Percentiles rank a stretch among this genome's conserved stretches.
Conservation (phyloP, 2,113 vertebrate species). For the Pelodiscus sinensis region DNA sequence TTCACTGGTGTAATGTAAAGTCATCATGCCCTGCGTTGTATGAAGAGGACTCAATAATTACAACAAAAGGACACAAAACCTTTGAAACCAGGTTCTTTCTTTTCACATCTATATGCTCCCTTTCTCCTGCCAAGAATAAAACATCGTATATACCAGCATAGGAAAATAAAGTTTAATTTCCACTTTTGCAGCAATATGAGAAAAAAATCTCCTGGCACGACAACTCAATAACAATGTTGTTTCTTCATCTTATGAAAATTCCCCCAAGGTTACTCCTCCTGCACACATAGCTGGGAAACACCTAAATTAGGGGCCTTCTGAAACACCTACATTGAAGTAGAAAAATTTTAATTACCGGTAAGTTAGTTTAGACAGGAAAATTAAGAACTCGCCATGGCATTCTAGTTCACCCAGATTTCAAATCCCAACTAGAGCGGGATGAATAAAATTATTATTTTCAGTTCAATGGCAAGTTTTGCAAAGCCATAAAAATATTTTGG, state of each 20-base stretch:
- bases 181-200: background rate
- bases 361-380: background rate
- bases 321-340: fast-evolving
- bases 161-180: background rate
- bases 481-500: background rate
- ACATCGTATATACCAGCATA: background rate
- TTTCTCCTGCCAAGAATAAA: background rate
- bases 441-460: background rate
- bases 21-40: background rate
- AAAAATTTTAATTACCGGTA: background rate
- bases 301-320: background rate
- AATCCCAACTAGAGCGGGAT: background rate
- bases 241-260: background rate
- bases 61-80: background rate
- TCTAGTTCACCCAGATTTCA: background rate
- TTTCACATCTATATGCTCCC: fast-evolving
- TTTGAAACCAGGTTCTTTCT: background rate
- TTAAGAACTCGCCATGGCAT: background rate
- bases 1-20: no score
- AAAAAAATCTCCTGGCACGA: background rate
- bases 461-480: background rate
- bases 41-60: background rate
- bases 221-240: background rate
- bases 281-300: background rate
- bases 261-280: background rate